Conservation (phyloP, 2,113 vertebrate genomes). For the Pyxicephalus adspersus region DNA sequence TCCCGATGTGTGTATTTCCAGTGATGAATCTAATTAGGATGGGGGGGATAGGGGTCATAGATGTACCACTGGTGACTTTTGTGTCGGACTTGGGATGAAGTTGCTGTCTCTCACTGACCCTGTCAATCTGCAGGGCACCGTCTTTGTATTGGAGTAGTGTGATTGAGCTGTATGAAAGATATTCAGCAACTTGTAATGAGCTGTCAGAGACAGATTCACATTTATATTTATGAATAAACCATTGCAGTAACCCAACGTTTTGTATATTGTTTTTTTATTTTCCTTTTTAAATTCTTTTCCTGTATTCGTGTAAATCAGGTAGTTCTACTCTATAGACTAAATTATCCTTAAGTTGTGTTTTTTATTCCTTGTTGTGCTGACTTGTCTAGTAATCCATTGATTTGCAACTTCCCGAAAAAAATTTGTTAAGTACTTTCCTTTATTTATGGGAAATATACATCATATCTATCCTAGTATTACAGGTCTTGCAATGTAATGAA, state of each 20-base stretch:
- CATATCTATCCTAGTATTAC: too few species aligned
- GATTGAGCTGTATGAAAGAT: neutral
- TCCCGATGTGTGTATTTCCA: neutral
- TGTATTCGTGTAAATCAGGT: too few species aligned
- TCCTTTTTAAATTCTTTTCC: too few species aligned
- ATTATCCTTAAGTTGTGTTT: too few species aligned
- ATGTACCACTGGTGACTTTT: neutral
- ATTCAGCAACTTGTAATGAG: neutral
- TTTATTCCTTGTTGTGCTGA: too few species aligned
- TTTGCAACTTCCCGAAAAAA: too few species aligned
- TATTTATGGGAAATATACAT: too few species aligned
- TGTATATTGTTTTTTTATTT: too few species aligned
- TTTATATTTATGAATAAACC: neutral
- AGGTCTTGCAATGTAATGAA: too few species aligned
- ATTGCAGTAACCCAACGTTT: neutral
- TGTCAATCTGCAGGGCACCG: slow-evolving; percentile 5
- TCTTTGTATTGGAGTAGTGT: slow-evolving; percentile 6
- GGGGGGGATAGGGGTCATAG: neutral
- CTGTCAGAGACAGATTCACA: neutral
- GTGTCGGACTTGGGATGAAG: slow-evolving; percentile 13
- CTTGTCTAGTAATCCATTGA: too few species aligned
- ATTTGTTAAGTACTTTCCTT: too few species aligned
- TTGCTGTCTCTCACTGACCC: neutral
- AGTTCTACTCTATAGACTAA: too few species aligned
- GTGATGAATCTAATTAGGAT: neutral